Base-by-base conservation (phyloP, 2,797 vertebrate species). In the Cryptoprocta ferox region DNA sequence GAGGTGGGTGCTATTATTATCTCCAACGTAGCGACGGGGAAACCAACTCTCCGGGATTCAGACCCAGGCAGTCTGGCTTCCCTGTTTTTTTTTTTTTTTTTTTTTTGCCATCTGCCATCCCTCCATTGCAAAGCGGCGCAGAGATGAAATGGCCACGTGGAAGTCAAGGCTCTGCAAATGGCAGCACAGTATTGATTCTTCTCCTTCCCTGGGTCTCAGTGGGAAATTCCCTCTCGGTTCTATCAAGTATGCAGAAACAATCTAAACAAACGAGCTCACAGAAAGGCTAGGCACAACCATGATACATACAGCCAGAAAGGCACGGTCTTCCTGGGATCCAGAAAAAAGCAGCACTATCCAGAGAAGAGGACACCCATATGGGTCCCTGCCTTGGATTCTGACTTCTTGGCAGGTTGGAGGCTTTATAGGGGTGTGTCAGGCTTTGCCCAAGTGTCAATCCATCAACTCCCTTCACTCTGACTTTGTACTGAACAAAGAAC, bases 401-500 rank as follows among this genome's bases (percentile, higher is more conserved):
- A 26, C 39, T 15, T 13, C 18, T 90, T 45, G 92, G 90, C 76
- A 90, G 87, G 75, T 88, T 7, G 59, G 45, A 91, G 19, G 61
- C n/a, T 94, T 39, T 50, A 12, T n/a, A 70, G 30, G 80, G 56
- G 68, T 11, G 53, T 37, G 61, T 81, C 76, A 50, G 68, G 2
- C 78, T 90, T 86, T 39, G 56, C 79, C 92, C 61, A 28, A 10
- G 18, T 96, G 92, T 96, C 97, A 91, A 18, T 83, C 94, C 65
- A 86, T 95, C 94, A 95, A 4, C 37, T 85, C 68, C 66, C 66
- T 96, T 89, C 70, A 11, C 71, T 53, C 76, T 93, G 96, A 95
- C 94, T 97, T 95, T 96, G 82, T 59, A 79, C 63, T 45, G 73
- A 96, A 82, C 86, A 63, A 91, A 96, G 96, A 96, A 97, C 66